Evolutionary conservation across 2,113 vertebrate species (phyloP).

Genomic region (Spheniscus mendiculus): DNA sequence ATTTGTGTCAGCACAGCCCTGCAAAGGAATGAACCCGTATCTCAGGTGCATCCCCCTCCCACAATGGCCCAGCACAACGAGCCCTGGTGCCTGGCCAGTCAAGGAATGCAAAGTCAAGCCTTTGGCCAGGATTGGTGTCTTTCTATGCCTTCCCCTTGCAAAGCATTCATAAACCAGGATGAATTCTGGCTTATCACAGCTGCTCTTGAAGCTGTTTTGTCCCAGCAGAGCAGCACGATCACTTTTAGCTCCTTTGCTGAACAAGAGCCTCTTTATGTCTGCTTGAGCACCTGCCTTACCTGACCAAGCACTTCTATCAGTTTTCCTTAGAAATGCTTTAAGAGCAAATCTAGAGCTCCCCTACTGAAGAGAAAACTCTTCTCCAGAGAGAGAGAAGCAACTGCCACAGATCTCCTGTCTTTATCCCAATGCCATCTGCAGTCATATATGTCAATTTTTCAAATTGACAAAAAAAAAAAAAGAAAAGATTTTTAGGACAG

Average conservation of each 20-base stretch:
- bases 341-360: background rate
- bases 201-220: background rate
- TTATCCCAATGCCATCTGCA: background rate
- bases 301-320: background rate
- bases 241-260: background rate
- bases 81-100: background rate
- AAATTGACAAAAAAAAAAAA: background rate
- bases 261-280: background rate
- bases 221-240: fast-evolving
- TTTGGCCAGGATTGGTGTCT: background rate
- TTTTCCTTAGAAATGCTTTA: background rate
- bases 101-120: background rate
- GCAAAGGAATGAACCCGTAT: background rate
- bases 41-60: background rate
- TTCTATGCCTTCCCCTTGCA: background rate
- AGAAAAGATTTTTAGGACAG: background rate
- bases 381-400: background rate
- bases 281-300: background rate
- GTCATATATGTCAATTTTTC: background rate
- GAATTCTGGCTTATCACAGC: background rate
- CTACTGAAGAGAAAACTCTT: background rate
- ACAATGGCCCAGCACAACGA: fast-evolving
- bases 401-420: background rate
- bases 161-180: background rate
- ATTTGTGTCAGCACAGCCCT: background rate